Base-by-base conservation (phyloP, 1,140 invertebrate species). In the Daktulosphaira vitifoliae region DNA sequence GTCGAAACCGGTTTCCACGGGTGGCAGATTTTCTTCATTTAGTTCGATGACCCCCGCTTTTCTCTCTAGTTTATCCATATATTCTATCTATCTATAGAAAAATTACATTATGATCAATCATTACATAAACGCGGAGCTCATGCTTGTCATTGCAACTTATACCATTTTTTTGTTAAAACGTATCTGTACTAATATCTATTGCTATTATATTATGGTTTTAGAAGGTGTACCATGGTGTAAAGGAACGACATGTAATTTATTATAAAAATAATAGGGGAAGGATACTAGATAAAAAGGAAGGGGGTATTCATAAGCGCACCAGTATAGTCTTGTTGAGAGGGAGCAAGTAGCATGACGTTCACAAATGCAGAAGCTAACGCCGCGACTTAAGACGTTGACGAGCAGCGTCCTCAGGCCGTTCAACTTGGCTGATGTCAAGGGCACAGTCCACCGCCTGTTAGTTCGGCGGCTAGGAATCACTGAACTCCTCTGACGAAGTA, bases 351-450 rank as follows among this genome's bases (percentile, higher is more conserved):
- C 25, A 26, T 15, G 23, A 33, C n/a, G 18, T 18, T 16, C 50
- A 18, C 50, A 20, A 15, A 18, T 26, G 16, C 16, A 38, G 7
- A 9, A 56, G 53, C 18, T 13, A 22, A 6, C 38, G 54, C 9
- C 33, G 53, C 53, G 53, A 22, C 42, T 33, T 23, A 62, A 62
- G 56, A 62, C 56, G 16, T 62, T 62, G 56, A 62, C 56, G 56
- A 62, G 42, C 56, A 16, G 9, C 39, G 56, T 62, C 42, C 56
- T 62, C 56, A 25, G 56, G 56, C 42, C 56, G 42, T 62, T 62
- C 39, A 62, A 62, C 56, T 62, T 62, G 56, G 56, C 42, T 13
- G 42, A 62, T 62, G 56, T 62, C 56, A 62, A 62, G 56, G 56
- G 56, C 56, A 62, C 25, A 48, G 9, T n/a, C 56, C 20, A 15